Base-by-base conservation (phyloP, 2,888 invertebrate genomes). In the Pinctada fucata region DNA sequence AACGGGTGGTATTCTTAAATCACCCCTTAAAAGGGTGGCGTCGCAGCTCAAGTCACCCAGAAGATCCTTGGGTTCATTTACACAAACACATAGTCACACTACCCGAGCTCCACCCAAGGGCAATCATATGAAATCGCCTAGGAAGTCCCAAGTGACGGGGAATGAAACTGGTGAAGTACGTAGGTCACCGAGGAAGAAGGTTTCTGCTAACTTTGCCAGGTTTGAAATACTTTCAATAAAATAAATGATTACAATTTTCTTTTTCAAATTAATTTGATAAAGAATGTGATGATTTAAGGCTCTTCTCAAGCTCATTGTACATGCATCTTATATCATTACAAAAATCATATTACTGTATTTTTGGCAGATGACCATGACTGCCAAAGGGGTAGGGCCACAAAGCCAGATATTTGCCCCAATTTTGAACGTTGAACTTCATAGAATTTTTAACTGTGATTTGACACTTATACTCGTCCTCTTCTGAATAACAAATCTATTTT, bases 101-200 rank as follows among this genome's bases (percentile, higher is more conserved):
- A 16, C 16, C 13, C 0, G 0, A 58, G 8, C 6, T 10, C 58
- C 6, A 58, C 8, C 13, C 6, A 13, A 10, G 58, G 8, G 8
- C 6, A 13, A 13, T 10, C 16, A 16, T 31, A 10, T 16, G 10
- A n/a, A 45, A 67, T 45, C 16, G 3, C 73, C 64, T 16, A 66
- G 73, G 49, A 72, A 72, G 63, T 52, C 13, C 1, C 49, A 48
- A 16, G 48, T 48, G 48, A n/a, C 69, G 2, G 70, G 50, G 50
- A 6, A 31, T 13, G 79, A 70, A 16, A 76, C 16, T 6, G 45
- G 47, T 10, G 82, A 79, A 58, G 66, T 80, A 52, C 66, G 80
- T 31, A 45, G 80, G n/a, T 83, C 85, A 49, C 85, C 85, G 2
- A 80, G 84, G 67, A 84, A 84, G 68, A 78, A 79, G 69, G 66